Percentiles rank a stretch among this genome's conserved stretches.
Evolutionary conservation across 2,113 vertebrate genomes (phyloP).

Genomic region (Meles meles): DNA sequence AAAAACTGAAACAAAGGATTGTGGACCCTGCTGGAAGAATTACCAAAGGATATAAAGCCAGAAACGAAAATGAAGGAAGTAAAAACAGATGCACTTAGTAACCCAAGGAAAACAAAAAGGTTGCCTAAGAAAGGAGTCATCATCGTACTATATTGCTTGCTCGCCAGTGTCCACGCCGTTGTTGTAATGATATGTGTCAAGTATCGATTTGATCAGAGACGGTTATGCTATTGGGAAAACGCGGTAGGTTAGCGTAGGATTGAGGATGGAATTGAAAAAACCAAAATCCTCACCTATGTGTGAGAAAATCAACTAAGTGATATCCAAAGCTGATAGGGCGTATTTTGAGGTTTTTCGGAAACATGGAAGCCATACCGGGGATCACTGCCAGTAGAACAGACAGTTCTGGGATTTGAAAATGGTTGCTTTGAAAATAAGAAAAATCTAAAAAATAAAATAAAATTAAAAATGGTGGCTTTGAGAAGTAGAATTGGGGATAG

Average conservation of each 20-base stretch:
- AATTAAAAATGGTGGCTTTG: not conserved
- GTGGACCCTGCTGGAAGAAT: not conserved
- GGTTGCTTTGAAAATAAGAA: not conserved
- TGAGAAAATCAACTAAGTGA: not conserved
- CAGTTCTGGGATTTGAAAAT: not conserved
- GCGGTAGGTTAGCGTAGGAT: not conserved
- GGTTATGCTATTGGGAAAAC: accelerated
- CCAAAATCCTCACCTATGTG: accelerated
- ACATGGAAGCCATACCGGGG: too few species aligned
- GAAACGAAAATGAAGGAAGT: not conserved
- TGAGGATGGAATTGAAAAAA: not conserved
- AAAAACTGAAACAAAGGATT: not conserved
- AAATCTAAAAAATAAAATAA: too few species aligned
- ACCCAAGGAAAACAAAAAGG: not conserved
- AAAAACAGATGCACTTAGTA: not conserved
- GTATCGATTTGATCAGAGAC: not conserved
- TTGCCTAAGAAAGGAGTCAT: not conserved
- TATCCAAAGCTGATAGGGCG: not conserved
- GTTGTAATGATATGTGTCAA: not conserved
- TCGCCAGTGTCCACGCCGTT: not conserved
- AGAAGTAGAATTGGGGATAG: not conserved
- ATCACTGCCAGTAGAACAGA: accelerated
- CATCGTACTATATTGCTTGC: accelerated
- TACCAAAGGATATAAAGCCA: not conserved
- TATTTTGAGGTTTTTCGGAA: not conserved